Evolutionary conservation across 1,140 invertebrate genomes (phyloP), one percentile per base, ranked within the genome.

Genomic region (Littorina saxatilis): DNA sequence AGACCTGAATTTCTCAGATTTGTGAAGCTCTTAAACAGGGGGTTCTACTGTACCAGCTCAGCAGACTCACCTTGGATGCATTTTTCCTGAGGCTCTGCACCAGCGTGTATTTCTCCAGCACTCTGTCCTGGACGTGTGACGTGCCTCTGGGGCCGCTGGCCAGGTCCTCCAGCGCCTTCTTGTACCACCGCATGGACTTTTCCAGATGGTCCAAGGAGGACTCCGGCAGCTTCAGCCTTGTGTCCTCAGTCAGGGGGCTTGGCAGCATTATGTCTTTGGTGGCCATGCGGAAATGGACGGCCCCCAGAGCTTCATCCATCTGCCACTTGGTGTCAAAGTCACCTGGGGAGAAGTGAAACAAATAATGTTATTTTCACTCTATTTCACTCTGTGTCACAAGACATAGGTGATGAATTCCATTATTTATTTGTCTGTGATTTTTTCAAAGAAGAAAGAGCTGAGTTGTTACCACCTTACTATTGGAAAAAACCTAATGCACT

Each of bases 281-380:
- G 29, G 70, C 70, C 39, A 73, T 0, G 40, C 40, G 70, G 43
- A 73, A 73, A 23, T 73, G 70, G 39, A 73, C 40, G 40, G 70
- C 70, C 1, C 70, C 70, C 70, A 73, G 27, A 27, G 40, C 70
- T 32, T 73, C 70, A 2, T 23, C 70, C 70, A 73, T 50, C 40
- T 73, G 70, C 70, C 70, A 73, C 70, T 73, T 73, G 39, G 40
- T 73, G 70, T 73, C 23, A 7, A 29, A 13, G 70, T 73, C 70
- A 39, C 35, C 66, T 68, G 66, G 35, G 17, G 61, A 27, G 23
- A 23, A n/a, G n/a, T 20, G 55, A 7, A 58, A 47, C 17, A 47
- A 17, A 17, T 17, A 47, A 47, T 47, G 5, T 5, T 61, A 7
- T 29, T n/a, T n/a, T n/a, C n/a, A n/a, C n/a, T n/a, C n/a, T n/a